Percentiles rank a stretch among this genome's conserved stretches.
Conservation (phyloP, 2,797 vertebrate genomes). For the Iguana delicatissima region DNA sequence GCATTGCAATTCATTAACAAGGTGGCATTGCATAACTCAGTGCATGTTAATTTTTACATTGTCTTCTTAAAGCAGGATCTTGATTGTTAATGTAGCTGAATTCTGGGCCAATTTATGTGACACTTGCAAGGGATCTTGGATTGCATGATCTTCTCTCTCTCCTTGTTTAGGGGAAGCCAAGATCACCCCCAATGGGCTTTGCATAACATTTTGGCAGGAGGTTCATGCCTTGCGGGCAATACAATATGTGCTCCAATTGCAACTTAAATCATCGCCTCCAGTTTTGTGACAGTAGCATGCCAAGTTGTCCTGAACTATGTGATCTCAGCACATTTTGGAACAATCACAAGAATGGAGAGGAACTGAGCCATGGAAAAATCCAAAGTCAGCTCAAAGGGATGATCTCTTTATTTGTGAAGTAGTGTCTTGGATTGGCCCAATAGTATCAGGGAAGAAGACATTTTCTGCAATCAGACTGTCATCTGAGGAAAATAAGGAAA, state of each 20-base stretch:
- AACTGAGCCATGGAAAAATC: not conserved
- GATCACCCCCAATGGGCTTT: not conserved
- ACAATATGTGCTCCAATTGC: not conserved
- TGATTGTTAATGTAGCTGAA: not conserved
- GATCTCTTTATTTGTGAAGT: no score
- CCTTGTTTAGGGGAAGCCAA: not conserved
- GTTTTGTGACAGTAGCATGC: not conserved
- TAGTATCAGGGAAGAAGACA: no score
- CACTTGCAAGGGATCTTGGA: not conserved
- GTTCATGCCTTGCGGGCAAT: fast-evolving
- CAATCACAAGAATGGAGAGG: not conserved
- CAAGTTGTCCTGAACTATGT: no score
- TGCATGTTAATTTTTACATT: no score
- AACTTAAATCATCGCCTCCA: not conserved
- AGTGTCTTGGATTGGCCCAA: not conserved
- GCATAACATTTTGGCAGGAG: not conserved
- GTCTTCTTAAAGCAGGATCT: not conserved
- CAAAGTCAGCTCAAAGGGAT: not conserved
- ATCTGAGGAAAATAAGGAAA: not conserved
- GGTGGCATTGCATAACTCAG: no score
- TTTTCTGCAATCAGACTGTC: not conserved
- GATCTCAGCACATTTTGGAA: not conserved
- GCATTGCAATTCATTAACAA: no score
- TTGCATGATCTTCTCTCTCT: not conserved
- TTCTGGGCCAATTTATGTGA: not conserved